Conservation (phyloP, 2,888 invertebrate species). For the Dermolepida albohirtum region DNA sequence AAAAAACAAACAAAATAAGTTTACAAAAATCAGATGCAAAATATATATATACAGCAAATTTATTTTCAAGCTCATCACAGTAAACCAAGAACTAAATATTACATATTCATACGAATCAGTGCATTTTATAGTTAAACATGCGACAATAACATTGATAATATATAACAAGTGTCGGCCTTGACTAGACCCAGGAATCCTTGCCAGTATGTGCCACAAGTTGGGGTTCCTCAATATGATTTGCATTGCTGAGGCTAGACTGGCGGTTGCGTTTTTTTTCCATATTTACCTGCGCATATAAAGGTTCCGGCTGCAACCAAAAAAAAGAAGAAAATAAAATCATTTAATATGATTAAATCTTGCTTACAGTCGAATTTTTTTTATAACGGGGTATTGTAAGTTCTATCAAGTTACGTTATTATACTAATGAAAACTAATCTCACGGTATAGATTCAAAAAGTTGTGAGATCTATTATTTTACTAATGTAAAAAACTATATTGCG, state of each 20-base stretch:
- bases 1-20: slow-evolving; percentile 47
- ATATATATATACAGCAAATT: slow-evolving; percentile 63
- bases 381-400: background rate
- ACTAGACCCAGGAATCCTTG: slow-evolving; percentile 66
- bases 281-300: slow-evolving; percentile 75
- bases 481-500: too few relatives aligned
- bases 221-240: slow-evolving; percentile 59
- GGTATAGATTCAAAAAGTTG: too few relatives aligned
- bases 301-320: slow-evolving; percentile 66
- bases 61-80: slow-evolving; percentile 65
- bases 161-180: slow-evolving; percentile 54
- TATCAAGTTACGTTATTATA: too few relatives aligned
- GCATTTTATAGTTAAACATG: slow-evolving; percentile 59
- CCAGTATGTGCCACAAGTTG: slow-evolving; percentile 59
- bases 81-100: slow-evolving; percentile 64
- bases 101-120: slow-evolving; percentile 64
- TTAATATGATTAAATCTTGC: background rate
- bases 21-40: slow-evolving; percentile 60
- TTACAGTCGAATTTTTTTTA: slow-evolving; percentile 31
- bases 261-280: slow-evolving; percentile 74
- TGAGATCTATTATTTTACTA: too few relatives aligned
- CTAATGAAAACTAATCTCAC: too few relatives aligned
- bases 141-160: slow-evolving; percentile 63
- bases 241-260: slow-evolving; percentile 62
- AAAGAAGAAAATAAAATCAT: slow-evolving; percentile 5